phyloP scores from a whole-genome alignment of 2,797 vertebrate species.

The Epinephelus malabaricus region DNA sequence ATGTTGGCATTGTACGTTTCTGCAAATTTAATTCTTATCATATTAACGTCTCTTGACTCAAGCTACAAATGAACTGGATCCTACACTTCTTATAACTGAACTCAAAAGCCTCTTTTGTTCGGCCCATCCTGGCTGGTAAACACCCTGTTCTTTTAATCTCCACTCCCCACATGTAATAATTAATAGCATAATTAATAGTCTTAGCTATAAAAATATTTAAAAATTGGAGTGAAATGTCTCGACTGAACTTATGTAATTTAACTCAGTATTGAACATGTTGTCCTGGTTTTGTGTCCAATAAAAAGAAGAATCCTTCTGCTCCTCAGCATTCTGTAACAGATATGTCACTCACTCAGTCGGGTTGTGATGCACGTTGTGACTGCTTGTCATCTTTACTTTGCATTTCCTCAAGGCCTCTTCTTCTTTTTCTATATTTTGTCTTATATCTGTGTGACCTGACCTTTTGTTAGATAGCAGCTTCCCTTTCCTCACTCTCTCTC shows the following conservation, averaged over 20 bases:
- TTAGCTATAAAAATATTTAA: neutral
- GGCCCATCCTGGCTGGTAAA: neutral
- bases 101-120: neutral
- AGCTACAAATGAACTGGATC: neutral
- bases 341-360: neutral
- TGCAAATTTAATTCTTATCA: too few species aligned
- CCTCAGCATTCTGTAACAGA: neutral
- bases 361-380: neutral
- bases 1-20: too few species aligned
- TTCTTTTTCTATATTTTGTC: neutral
- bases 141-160: neutral
- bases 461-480: neutral
- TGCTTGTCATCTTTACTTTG: constrained; percentile 3
- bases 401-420: neutral
- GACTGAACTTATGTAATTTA: too few species aligned
- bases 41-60: neutral
- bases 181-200: neutral
- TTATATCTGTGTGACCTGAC: neutral
- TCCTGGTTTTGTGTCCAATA: neutral
- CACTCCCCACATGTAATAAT: neutral
- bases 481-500: neutral
- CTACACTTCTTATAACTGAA: neutral
- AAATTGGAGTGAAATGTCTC: too few species aligned
- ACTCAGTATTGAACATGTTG: neutral
- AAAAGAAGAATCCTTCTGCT: neutral